Evolutionary conservation across 2,797 vertebrate species (phyloP).

Genomic region (Phoeniculus purpureus): DNA sequence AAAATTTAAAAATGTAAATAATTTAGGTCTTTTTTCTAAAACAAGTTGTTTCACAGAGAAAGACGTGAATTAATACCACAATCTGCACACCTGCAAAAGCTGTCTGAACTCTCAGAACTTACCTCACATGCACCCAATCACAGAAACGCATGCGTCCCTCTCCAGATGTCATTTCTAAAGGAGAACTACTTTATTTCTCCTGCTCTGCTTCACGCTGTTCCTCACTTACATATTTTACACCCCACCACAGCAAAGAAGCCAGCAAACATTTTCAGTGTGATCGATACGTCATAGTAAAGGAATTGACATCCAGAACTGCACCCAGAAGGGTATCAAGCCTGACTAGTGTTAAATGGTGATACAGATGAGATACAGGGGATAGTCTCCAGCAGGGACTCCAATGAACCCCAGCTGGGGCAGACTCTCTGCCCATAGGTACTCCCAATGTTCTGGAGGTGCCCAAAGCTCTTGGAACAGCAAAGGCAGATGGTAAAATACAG

Average conservation of each 20-base stretch:
- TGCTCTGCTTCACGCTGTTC: neutral
- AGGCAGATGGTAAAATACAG: neutral
- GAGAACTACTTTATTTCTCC: neutral
- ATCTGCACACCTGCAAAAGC: neutral
- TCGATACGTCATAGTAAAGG: neutral
- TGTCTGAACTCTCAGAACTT: neutral
- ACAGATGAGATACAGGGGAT: neutral
- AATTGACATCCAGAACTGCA: neutral
- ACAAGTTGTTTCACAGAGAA: neutral
- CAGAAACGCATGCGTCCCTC: neutral
- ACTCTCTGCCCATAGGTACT: no score
- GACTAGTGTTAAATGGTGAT: neutral
- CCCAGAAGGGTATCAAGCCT: accelerated
- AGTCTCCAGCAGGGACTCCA: neutral
- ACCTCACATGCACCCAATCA: neutral
- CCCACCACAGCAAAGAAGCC: neutral
- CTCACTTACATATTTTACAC: neutral
- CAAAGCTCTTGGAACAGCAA: neutral
- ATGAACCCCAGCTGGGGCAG: neutral
- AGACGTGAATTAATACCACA: neutral
- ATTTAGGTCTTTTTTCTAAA: neutral
- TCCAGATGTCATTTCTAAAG: neutral
- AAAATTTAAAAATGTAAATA: neutral
- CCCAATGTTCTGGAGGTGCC: neutral
- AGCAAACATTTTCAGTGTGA: neutral